phyloP scores from a whole-genome alignment of 2,797 vertebrate genomes.

The Tarsius wallacei region DNA sequence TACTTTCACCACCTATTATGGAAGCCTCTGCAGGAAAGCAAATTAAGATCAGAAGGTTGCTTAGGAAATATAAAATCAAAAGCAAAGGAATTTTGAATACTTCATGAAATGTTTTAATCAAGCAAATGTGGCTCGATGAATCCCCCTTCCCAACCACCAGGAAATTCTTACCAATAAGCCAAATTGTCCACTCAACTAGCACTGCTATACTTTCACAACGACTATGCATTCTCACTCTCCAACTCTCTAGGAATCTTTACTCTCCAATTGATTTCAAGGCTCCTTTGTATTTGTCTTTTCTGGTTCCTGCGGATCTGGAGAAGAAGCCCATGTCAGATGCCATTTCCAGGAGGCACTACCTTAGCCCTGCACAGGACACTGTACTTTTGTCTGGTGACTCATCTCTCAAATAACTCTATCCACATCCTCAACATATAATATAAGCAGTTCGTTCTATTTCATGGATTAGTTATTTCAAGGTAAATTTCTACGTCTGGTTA shows the following conservation, averaged over 20 bases:
- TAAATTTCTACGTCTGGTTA: background rate
- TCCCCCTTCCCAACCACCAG: background rate
- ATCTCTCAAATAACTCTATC: background rate
- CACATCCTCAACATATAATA: background rate
- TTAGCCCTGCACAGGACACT: background rate
- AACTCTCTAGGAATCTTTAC: background rate
- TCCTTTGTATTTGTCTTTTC: background rate
- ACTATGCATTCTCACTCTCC: background rate
- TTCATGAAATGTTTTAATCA: constrained; percentile 64
- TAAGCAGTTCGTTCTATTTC: background rate
- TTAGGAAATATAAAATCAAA: constrained; percentile 56
- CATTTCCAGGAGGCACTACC: background rate
- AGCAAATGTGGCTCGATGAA: background rate
- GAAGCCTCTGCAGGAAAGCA: constrained; percentile 25
- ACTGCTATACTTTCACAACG: background rate
- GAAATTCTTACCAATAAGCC: background rate
- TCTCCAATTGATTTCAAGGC: background rate
- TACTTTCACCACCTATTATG: background rate
- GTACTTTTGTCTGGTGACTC: background rate
- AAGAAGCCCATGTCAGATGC: background rate
- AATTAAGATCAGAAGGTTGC: constrained; percentile 64
- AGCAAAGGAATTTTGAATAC: constrained; percentile 10
- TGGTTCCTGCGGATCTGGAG: background rate
- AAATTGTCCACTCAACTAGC: background rate
- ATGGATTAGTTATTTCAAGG: background rate